These are phyloP conservation scores for Caenorhabditis virilis DNA, from an alignment of 2,888 invertebrate genomes.

Conservation along the genomic window DNA sequence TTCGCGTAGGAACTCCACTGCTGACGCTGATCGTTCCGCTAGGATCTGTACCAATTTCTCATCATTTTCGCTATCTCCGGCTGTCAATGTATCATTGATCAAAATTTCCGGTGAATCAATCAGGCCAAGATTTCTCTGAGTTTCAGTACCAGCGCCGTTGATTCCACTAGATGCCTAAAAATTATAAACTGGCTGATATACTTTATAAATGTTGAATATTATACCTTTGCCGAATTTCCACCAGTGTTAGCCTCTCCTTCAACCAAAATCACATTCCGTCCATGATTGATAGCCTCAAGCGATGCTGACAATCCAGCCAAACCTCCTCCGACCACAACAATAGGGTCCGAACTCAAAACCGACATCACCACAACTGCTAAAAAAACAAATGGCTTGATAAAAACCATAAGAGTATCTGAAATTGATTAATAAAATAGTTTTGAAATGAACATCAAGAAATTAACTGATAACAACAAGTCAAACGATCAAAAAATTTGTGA, in stretches of 20 bases:
- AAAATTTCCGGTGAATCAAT: slow-evolving; percentile 57
- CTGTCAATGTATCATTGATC: slow-evolving; percentile 63
- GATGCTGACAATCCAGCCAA: slow-evolving; percentile 64
- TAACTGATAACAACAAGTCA: too few species aligned
- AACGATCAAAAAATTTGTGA: too few species aligned
- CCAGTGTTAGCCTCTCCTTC: slow-evolving; percentile 64
- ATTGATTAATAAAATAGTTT: too few species aligned
- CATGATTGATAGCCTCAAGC: slow-evolving; percentile 50
- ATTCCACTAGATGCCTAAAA: slow-evolving; percentile 56
- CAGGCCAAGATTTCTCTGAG: slow-evolving; percentile 57
- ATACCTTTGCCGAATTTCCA: slow-evolving; percentile 68
- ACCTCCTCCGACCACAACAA: slow-evolving; percentile 64
- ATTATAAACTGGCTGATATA: background rate
- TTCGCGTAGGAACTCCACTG: slow-evolving; percentile 16
- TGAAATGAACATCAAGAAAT: too few species aligned
- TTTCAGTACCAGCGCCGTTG: slow-evolving; percentile 61
- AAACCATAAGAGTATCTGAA: too few species aligned
- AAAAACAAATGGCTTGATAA: background rate
- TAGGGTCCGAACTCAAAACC: slow-evolving; percentile 49
- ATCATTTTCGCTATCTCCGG: slow-evolving; percentile 67
- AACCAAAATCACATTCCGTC: slow-evolving; percentile 55
- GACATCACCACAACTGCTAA: slow-evolving; percentile 11
- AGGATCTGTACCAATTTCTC: slow-evolving; percentile 62
- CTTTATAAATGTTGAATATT: slow-evolving; percentile 2
- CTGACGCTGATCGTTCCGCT: slow-evolving; percentile 32